These are phyloP conservation scores for Sturnira hondurensis DNA, from an alignment of 2,113 vertebrate species.

Conservation along the genomic window DNA sequence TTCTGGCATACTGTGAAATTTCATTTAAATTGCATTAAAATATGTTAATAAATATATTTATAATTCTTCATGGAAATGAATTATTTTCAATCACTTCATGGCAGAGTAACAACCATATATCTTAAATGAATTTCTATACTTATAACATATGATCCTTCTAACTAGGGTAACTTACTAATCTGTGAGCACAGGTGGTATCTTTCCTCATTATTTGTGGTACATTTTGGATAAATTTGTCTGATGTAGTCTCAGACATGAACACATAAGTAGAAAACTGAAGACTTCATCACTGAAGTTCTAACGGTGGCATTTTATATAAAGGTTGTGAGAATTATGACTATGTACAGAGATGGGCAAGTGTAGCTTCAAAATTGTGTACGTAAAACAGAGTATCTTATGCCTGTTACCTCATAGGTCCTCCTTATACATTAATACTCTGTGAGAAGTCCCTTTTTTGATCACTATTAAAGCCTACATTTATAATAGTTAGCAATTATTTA, in stretches of 20 bases:
- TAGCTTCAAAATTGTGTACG: too few relatives aligned
- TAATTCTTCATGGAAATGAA: slow-evolving; percentile 41
- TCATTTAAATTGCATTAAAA: slow-evolving; percentile 45
- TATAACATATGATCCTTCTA: slow-evolving; percentile 45
- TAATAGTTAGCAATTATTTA: slow-evolving; percentile 19
- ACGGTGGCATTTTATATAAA: background rate
- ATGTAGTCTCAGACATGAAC: slow-evolving; percentile 17
- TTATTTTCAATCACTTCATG: slow-evolving; percentile 7
- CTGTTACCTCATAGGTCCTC: too few relatives aligned
- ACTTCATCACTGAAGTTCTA: background rate
- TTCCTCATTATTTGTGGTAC: slow-evolving; percentile 36
- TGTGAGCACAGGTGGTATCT: slow-evolving; percentile 47
- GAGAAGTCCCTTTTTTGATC: background rate
- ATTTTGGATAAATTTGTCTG: slow-evolving; percentile 49
- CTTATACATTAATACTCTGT: background rate
- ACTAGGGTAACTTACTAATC: slow-evolving; percentile 54
- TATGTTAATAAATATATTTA: slow-evolving; percentile 37
- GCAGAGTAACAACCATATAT: background rate
- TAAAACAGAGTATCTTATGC: too few relatives aligned
- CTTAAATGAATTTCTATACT: slow-evolving; percentile 39
- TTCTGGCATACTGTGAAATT: background rate
- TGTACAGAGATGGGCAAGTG: too few relatives aligned
- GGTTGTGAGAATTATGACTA: background rate
- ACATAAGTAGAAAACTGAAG: background rate
- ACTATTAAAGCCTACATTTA: background rate